Percentiles rank a stretch among this genome's conserved stretches.
Evolutionary conservation across 2,797 vertebrate species (phyloP).

Genomic region (Acanthurus tractus): DNA sequence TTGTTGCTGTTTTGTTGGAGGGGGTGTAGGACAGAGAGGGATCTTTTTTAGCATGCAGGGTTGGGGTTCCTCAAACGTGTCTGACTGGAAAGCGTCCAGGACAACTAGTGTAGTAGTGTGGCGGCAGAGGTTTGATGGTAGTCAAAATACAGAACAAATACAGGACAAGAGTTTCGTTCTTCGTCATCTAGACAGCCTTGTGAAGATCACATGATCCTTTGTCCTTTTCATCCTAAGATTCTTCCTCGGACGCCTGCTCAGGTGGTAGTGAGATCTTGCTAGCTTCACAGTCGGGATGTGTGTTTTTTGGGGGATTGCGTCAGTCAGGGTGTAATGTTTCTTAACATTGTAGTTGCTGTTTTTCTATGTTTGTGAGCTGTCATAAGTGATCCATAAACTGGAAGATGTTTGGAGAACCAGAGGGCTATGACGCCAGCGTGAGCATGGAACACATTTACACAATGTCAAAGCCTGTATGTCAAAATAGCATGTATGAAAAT

Average conservation of each 20-base stretch:
- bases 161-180: neutral
- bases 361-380: slow-evolving; percentile 17
- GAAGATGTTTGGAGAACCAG: neutral
- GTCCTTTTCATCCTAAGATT: slow-evolving; percentile 10
- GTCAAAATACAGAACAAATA: slow-evolving; percentile 25
- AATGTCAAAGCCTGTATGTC: neutral
- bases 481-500: neutral
- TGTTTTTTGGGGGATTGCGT: slow-evolving; percentile 15
- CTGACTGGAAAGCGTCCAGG: slow-evolving; percentile 19
- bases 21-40: slow-evolving; percentile 31
- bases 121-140: slow-evolving; percentile 9
- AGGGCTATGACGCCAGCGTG: slow-evolving; percentile 1
- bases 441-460: slow-evolving; percentile 33
- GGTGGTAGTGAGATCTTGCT: slow-evolving; percentile 33
- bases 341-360: neutral
- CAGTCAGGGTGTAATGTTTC: slow-evolving; percentile 19
- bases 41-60: slow-evolving; percentile 31
- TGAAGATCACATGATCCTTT: neutral
- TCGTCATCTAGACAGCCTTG: slow-evolving; percentile 12
- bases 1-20: slow-evolving; percentile 57
- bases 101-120: neutral
- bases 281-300: slow-evolving; percentile 20
- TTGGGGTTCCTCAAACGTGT: slow-evolving; percentile 9
- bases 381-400: neutral
- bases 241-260: slow-evolving; percentile 38